Base-by-base conservation (phyloP, 1,140 invertebrate species). In the Phymorhynchus buccinoides region DNA sequence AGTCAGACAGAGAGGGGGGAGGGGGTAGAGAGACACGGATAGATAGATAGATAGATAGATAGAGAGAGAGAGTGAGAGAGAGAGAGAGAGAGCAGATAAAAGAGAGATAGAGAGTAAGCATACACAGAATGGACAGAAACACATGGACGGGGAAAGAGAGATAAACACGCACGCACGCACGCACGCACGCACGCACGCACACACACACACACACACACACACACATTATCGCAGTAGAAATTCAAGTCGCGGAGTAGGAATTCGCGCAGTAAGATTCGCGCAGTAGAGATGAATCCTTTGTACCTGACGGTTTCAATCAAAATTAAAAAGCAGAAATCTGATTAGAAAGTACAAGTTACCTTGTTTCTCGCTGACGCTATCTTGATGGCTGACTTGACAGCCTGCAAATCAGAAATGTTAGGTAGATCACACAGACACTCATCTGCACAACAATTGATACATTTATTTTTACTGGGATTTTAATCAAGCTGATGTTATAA, bases 341-440 rank as follows among this genome's bases (percentile, higher is more conserved):
- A 30, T 35, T 3, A 71, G 6, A 71, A 18, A 35, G 3, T 6
- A 41, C 4, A 32, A 37, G 42, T 79, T 30, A 79, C 77, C n/a
- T 79, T 78, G 1, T 44, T 79, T 35, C 77, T 22, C 30, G 77
- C 77, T 9, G 77, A 79, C n/a, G 77, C 77, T 52, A 79, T 35
- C 16, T 41, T 48, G n/a, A 79, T 79, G 3, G 77, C 77, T 3
- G 77, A 79, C 9, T 79, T 79, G n/a, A 79, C 77, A 14, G 77
- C 77, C 77, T 79, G 75, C 42, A 42, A 32, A 44, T 22, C 4
- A n/a, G 30, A 71, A 35, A 12, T 30, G 62, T 6, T 6, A 14
- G 16, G 16, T 27, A 7, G 7, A 4, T 22, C n/a, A 30, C 68
- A 73, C 68, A 73, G 2, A 12, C 22, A 73, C 9, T 6, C 22